Percentiles rank a stretch among this genome's conserved stretches.
These are phyloP conservation scores for Clarias pachynema DNA, from an alignment of 2,797 vertebrate species.

Conservation along the genomic window DNA sequence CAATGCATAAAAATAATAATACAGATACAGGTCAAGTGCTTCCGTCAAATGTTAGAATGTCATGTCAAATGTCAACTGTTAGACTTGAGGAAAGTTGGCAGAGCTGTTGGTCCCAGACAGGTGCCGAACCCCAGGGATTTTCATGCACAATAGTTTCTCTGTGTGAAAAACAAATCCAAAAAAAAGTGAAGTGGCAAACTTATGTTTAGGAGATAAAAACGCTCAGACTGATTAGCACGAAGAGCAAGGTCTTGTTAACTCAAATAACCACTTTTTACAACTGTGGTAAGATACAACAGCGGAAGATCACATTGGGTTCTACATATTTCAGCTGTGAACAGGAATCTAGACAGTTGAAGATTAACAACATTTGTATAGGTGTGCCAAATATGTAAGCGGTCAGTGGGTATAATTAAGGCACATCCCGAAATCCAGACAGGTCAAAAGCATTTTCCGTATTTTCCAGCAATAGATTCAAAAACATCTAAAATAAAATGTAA, in stretches of 20 bases:
- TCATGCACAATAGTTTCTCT: neutral
- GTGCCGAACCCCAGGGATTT: neutral
- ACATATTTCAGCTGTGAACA: neutral
- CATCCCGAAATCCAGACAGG: neutral
- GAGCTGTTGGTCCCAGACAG: neutral
- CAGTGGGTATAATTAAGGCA: neutral
- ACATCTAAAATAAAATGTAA: neutral
- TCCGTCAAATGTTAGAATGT: neutral
- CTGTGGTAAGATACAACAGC: neutral
- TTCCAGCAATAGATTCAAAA: neutral
- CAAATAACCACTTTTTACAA: neutral
- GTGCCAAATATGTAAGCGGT: neutral
- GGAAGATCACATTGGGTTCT: neutral
- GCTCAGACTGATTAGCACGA: neutral
- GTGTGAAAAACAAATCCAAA: neutral
- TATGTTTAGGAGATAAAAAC: no score
- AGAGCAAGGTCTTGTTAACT: neutral
- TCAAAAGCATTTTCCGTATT: neutral
- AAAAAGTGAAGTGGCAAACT: neutral
- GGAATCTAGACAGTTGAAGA: conserved; percentile 1
- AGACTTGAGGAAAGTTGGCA: neutral
- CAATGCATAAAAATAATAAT: neutral
- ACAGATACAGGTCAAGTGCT: neutral
- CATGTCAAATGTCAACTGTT: neutral
- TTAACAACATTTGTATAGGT: neutral